Evolutionary conservation across 2,797 vertebrate genomes (phyloP), one percentile per base, ranked within the genome.

Genomic region (Paratrypauchen microcephalus): DNA sequence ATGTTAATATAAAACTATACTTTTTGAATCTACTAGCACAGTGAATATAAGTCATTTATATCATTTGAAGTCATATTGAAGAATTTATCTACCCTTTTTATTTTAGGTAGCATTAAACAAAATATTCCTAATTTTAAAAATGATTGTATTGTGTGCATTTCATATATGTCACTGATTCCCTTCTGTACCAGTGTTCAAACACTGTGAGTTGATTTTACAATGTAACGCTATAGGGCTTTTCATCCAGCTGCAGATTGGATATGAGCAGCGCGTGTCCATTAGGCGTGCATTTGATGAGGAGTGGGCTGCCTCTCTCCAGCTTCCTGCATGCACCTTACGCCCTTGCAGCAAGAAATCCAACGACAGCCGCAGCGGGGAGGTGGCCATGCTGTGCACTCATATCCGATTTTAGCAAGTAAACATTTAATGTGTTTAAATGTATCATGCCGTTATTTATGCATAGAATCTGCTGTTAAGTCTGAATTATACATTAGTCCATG

Each of bases 371-470:
- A 84, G 79, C 66, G 21, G 80, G 78, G 75, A 74, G 36, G 72
- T 12, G 9, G 66, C 76, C 83, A 84, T 65, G 70, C 76, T 78
- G 85, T 62, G 69, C 78, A 75, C 85, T 91, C 84, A 76, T 82
- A 84, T 90, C 89, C 84, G 83, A 81, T 93, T 92, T 93, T 91
- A 88, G 86, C 65, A 71, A 88, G 92, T 92, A 92, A 93, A 93
- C 92, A 91, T 93, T 94, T 93, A 93, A 93, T 86, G 89, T 86
- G 80, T 86, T 88, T 86, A 87, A 93, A 93, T 90, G 90, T 91
- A 93, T 90, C 88, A 89, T 83, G 69, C 85, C 86, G 90, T 93
- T 93, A 94, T 94, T 93, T 93, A 94, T 94, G 93, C 92, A 94
- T 93, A 90, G 92, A 94, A 92, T 92, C 91, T 92, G 91, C 91